Evolutionary conservation across 1,140 invertebrate genomes (phyloP), one percentile per base, ranked within the genome.

Genomic region (Physella acuta): DNA sequence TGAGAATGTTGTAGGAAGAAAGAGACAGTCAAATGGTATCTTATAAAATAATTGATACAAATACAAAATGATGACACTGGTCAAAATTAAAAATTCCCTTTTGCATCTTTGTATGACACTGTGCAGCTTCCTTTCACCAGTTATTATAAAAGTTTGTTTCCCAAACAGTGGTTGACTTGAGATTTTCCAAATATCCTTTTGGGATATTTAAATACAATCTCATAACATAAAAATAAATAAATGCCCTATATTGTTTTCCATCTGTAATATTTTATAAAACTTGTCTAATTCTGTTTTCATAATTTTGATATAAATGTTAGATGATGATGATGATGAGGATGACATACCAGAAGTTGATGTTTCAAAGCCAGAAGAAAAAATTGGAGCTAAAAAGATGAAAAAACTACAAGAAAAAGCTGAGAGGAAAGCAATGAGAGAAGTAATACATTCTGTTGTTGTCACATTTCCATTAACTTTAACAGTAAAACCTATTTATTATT

Each of bases 371-470:
- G 90, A 91, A 75, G 89, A 90, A 4, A 97, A 96, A 87, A 89
- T 98, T 78, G 96, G 96, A 8, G 91, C 94, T 0, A 98, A 98
- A 84, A 84, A 84, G 62, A 44, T 80, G 62, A 70, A 60, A 36
- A 85, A 85, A 65, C 70, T 84, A 33, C 76, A 84, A 59, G 82
- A 81, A 0, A 98, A 98, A 84, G 92, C 94, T 64, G 94, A 97
- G 74, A 95, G 92, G 77, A 92, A 92, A 79, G 88, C 90, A 11
- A 89, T 91, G 62, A 88, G 94, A 77, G 94, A 97, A 87, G 88
- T 89, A 79, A n/a, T n/a, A n/a, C n/a, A n/a, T n/a, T n/a, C n/a
- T n/a, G n/a, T n/a, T n/a, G n/a, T n/a, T n/a, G n/a, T n/a, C n/a
- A n/a, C n/a, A n/a, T n/a, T n/a, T n/a, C n/a, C n/a, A n/a, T n/a